These are phyloP conservation scores for Ispidina lecontei DNA, from an alignment of 2,797 vertebrate genomes.

Conservation along the genomic window DNA sequence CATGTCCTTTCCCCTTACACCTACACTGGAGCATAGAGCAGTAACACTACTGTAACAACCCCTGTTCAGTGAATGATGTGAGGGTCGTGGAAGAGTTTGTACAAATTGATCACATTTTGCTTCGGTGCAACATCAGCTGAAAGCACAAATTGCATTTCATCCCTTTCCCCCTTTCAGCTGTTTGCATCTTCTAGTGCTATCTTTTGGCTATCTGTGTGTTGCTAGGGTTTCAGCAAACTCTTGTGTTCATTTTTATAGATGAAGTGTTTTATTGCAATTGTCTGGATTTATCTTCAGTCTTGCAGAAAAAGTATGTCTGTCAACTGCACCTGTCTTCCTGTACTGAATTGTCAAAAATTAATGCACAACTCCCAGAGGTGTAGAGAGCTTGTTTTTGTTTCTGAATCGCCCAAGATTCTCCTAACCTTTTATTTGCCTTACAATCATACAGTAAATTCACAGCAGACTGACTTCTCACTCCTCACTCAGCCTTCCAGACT, in stretches of 20 bases:
- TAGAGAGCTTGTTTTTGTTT: conserved; percentile 10
- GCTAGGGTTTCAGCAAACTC: not conserved
- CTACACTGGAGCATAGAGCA: accelerated
- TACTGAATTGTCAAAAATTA: conserved; percentile 12
- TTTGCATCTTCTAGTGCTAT: not conserved
- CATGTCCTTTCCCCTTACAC: accelerated
- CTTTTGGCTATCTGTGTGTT: not conserved
- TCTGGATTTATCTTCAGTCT: conserved; percentile 31
- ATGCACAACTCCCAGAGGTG: not conserved
- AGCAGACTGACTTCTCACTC: not conserved
- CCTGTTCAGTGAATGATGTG: not conserved
- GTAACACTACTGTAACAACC: not conserved
- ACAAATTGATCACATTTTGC: not conserved
- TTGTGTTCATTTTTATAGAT: not conserved
- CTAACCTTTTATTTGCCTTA: conserved; percentile 18
- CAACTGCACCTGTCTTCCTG: conserved; percentile 11
- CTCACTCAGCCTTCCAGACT: not conserved
- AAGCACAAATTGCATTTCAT: not conserved
- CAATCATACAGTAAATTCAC: not conserved
- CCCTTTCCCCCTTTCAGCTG: not conserved
- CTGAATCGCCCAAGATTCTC: not conserved
- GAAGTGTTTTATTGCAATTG: conserved; percentile 1
- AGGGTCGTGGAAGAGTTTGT: not conserved
- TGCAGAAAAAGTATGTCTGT: conserved; percentile 21
- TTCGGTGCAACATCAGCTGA: not conserved